Percentiles rank a stretch among this genome's conserved stretches.
Conservation (phyloP, 1,140 invertebrate genomes). For the Aphidius ervi region DNA sequence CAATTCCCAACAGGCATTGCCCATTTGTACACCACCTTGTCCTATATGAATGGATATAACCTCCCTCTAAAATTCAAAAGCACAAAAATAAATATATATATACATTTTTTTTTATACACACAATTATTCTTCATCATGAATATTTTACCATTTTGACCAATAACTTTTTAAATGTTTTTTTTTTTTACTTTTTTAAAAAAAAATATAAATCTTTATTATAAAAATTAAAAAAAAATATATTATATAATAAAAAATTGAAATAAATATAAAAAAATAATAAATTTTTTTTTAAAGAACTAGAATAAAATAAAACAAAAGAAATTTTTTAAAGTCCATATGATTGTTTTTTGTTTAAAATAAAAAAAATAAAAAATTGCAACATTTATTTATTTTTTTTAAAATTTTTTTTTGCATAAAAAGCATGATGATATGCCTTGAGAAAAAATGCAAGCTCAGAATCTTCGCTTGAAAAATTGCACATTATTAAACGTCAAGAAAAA, state of each 20-base stretch:
- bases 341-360: too few relatives aligned
- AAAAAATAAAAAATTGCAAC: too few relatives aligned
- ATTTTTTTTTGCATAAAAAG: background rate
- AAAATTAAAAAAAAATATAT: too few relatives aligned
- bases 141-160: background rate
- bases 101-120: constrained; percentile 8
- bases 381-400: too few relatives aligned
- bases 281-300: too few relatives aligned
- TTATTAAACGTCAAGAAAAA: constrained; percentile 1
- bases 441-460: background rate
- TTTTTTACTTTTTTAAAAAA: background rate
- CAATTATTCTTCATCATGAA: constrained; percentile 2
- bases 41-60: constrained; percentile 13
- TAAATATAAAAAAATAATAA: too few relatives aligned
- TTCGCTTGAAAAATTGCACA: background rate
- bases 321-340: too few relatives aligned
- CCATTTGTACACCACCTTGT: constrained; percentile 16
- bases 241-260: too few relatives aligned
- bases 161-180: background rate
- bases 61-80: background rate
- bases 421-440: background rate
- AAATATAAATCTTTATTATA: too few relatives aligned
- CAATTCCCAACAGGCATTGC: constrained; percentile 6
- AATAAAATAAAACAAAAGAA: too few relatives aligned
- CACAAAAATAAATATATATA: constrained; percentile 38